These are phyloP conservation scores for Thereva nobilitata DNA, from an alignment of 2,888 invertebrate genomes.

Conservation along the genomic window DNA sequence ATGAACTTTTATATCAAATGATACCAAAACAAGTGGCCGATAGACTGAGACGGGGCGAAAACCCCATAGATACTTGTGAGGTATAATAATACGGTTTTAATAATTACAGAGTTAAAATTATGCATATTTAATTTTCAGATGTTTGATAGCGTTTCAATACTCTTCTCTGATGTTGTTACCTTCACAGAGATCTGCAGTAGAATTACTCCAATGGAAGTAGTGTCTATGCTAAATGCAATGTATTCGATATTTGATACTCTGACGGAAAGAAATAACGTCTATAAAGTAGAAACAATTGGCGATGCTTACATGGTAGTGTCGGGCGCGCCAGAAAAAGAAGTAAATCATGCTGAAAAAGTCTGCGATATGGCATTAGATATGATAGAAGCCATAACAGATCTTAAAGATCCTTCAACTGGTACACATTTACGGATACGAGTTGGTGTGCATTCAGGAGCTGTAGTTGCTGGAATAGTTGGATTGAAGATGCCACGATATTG, in stretches of 20 bases:
- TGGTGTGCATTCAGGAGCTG: constrained; percentile 88
- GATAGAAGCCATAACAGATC: constrained; percentile 88
- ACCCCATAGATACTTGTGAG: constrained; percentile 95
- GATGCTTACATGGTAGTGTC: constrained; percentile 99
- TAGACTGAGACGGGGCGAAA: constrained; percentile 88
- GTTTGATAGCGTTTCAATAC: constrained; percentile 93
- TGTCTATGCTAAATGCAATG: constrained; percentile 96
- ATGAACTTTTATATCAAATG: constrained; percentile 96
- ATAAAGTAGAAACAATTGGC: constrained; percentile 98
- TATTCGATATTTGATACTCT: constrained; percentile 95
- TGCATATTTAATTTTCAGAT: constrained; percentile 66
- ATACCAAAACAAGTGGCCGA: constrained; percentile 98
- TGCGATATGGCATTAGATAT: constrained; percentile 97
- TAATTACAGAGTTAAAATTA: no score
- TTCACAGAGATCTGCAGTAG: constrained; percentile 97
- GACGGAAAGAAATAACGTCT: constrained; percentile 90
- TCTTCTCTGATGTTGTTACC: constrained; percentile 97
- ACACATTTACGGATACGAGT: constrained; percentile 81
- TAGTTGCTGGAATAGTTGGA: constrained; percentile 92
- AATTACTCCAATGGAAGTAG: constrained; percentile 96
- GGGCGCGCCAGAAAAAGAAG: constrained; percentile 89
- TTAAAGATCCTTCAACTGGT: constrained; percentile 91
- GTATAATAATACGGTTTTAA: constrained; percentile 59
- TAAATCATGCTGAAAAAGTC: constrained; percentile 87
- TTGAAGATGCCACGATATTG: constrained; percentile 83